A percentile compares a stretch with the other conserved stretches of the same genome.
Evolutionary conservation across 1,140 invertebrate species (phyloP).

Genomic region (Hyles euphorbiae): DNA sequence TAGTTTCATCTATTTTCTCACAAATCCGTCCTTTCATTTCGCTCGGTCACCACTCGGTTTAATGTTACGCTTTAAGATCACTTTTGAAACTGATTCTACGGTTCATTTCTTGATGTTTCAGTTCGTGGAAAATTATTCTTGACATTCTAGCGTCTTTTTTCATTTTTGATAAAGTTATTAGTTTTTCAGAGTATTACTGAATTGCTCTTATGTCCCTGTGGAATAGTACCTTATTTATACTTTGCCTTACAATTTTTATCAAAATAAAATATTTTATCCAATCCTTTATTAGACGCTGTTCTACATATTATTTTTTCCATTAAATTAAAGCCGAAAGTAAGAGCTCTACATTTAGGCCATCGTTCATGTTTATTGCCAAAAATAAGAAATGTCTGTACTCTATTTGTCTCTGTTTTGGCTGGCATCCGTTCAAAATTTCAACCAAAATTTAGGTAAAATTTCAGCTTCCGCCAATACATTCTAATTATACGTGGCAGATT

Average conservation of each 20-base stretch:
- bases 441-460: constrained; percentile 20
- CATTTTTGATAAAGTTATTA: no score
- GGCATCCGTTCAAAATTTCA: constrained; percentile 34
- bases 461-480: constrained; percentile 17
- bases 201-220: no score
- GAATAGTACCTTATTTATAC: no score
- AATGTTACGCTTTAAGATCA: no score
- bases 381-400: constrained; percentile 10
- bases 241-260: not conserved
- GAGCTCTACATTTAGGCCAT: constrained; percentile 18
- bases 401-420: constrained; percentile 25
- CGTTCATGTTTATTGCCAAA: constrained; percentile 30
- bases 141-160: no score
- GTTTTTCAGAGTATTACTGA: no score
- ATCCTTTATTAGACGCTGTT: no score
- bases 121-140: no score
- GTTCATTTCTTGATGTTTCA: no score
- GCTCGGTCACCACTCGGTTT: no score
- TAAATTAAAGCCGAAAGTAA: constrained; percentile 4
- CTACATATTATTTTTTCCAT: constrained; percentile 1
- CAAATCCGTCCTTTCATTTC: not conserved
- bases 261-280: not conserved
- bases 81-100: no score
- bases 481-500: not conserved
- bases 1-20: no score